A percentile compares a stretch with the other conserved stretches of the same genome.
Conservation (phyloP, 2,888 invertebrate species). For the Phania funesta region DNA sequence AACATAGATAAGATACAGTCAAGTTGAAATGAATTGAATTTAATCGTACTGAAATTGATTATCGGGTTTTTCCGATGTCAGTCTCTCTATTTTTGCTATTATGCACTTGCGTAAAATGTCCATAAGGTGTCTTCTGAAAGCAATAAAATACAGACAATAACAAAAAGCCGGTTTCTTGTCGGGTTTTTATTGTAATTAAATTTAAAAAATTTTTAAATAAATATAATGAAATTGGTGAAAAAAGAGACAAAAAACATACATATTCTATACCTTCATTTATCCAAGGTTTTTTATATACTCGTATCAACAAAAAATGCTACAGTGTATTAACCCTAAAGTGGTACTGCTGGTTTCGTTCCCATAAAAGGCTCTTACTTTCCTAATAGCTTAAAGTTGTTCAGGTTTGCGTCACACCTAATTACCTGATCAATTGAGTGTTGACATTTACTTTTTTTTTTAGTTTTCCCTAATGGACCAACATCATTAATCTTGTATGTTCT, state of each 20-base stretch:
- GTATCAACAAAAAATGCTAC: no score
- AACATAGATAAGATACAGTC: conserved; percentile 21
- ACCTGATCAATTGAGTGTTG: no score
- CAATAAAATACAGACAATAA: not conserved
- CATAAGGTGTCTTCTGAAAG: not conserved
- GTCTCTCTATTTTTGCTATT: not conserved
- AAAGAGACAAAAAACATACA: not conserved
- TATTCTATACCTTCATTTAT: not conserved
- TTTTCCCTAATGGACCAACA: no score
- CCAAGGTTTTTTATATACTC: conserved; percentile 29
- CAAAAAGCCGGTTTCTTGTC: conserved; percentile 21
- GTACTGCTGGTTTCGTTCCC: no score
- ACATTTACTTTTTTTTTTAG: no score
- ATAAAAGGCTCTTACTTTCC: no score
- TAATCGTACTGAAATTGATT: not conserved
- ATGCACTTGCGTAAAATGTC: conserved; percentile 9
- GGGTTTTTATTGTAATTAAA: conserved; percentile 1
- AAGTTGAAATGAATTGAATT: not conserved
- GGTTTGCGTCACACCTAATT: no score
- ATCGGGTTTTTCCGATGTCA: no score
- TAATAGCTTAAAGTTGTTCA: no score
- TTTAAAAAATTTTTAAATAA: not conserved
- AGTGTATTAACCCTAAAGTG: no score
- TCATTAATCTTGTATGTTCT: no score
- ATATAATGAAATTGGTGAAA: not conserved